Evolutionary conservation across 92 coral and sea anemone species (phyloP), one percentile per base, ranked within the genome.

Genomic region (Desmophyllum pertusum): DNA sequence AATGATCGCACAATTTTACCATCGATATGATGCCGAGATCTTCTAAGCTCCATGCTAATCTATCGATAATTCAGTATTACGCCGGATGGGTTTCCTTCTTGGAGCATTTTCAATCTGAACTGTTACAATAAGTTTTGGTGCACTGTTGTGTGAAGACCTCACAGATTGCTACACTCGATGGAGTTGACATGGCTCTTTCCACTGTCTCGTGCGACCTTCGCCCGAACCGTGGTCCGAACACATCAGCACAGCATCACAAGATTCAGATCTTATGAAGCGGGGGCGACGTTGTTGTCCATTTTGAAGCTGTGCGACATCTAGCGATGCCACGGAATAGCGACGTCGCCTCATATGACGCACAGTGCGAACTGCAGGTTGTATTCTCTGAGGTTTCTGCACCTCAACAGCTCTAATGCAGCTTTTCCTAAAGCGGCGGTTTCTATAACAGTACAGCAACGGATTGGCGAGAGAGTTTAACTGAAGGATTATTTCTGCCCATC

Each of bases 391-490:
- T 15, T 36, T 36, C 10, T 33, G 43, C 41, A 66, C 63, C 83
- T 27, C 21, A 79, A 66, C 27, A 79, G 36, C 30, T 31, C 73
- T 43, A 64, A 23, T 19, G 67, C 42, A 19, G 83, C 73, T n/a
- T 19, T 41, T 79, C 35, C 43, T 64, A 13, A 40, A 30, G 10
- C 8, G 17, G 57, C 61, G 42, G 41, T 79, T 46, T 46, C 62
- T 43, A 48, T 63, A 79, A n/a, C 41, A 63, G 42, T 64, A 79
- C 38, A 77, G 37, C 10, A 77, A 36, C 0, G 83, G 83, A 11
- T 63, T 78, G 13, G 23, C 33, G 1, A 78, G n/a, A 27, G 71
- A 78, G 38, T 78, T 78, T 78, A 78, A 63, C 25, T 62, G 55
- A 29, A 45, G 19, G 5, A 78, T 25, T 29, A 39, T 64, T 10